phyloP scores from a whole-genome alignment of 2,797 vertebrate species.

The Tiaroga cobitis region DNA sequence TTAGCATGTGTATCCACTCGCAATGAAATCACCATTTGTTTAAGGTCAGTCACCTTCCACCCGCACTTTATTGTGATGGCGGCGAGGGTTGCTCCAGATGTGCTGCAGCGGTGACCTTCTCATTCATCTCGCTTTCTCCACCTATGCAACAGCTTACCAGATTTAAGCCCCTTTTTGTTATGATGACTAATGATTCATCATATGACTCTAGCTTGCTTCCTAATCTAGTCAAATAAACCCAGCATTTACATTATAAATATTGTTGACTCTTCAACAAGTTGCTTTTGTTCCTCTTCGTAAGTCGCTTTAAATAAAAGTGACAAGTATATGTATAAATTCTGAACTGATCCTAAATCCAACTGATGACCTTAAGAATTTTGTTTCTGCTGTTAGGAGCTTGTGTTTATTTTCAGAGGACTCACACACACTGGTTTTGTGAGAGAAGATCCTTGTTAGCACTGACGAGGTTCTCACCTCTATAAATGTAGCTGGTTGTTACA shows the following conservation, averaged over 20 bases:
- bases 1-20: constrained; percentile 10
- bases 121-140: neutral
- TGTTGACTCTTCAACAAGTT: neutral
- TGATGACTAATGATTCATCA: neutral
- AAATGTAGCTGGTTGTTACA: constrained; percentile 65
- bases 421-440: constrained; percentile 35
- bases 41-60: constrained; percentile 22
- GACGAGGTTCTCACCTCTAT: constrained; percentile 61
- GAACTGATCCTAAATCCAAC: neutral
- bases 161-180: neutral
- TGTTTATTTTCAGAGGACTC: constrained; percentile 37
- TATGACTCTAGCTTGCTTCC: neutral
- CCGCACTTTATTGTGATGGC: neutral
- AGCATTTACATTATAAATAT: neutral
- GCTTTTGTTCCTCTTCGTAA: neutral
- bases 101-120: neutral
- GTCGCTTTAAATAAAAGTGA: neutral
- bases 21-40: constrained; percentile 33
- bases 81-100: constrained; percentile 17
- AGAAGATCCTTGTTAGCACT: constrained; percentile 65
- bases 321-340: neutral
- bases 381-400: constrained; percentile 44
- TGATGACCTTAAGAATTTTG: constrained; percentile 35
- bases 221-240: neutral
- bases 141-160: neutral